phyloP scores from a whole-genome alignment of 2,888 invertebrate species.

The Xestia c-nigrum region DNA sequence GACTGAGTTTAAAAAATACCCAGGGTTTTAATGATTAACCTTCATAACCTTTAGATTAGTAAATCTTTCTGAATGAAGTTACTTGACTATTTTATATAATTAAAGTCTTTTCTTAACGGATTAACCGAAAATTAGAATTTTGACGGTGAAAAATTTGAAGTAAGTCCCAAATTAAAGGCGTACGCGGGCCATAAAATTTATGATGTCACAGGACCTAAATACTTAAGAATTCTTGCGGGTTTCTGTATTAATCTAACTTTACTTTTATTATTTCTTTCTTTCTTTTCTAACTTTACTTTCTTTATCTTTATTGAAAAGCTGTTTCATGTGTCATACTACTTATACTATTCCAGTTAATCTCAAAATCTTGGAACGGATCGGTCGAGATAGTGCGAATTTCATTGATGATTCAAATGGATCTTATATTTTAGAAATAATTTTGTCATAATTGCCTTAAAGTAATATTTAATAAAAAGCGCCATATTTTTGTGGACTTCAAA shows the following conservation, averaged over 20 bases:
- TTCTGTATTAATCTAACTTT: not conserved
- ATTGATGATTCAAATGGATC: not conserved
- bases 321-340: not conserved
- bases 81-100: constrained; percentile 7
- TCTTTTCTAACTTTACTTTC: no score
- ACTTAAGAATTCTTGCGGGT: not conserved
- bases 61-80: not conserved
- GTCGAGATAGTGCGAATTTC: not conserved
- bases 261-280: no score
- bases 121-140: constrained; percentile 1
- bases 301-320: no score
- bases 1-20: not conserved
- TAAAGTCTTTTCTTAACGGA: not conserved
- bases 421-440: not conserved
- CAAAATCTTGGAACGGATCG: not conserved
- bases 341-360: not conserved
- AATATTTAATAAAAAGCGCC: not conserved
- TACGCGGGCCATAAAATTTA: not conserved
- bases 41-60: not conserved
- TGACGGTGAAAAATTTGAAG: constrained; percentile 7
- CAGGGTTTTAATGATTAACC: no score
- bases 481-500: not conserved
- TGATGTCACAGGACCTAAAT: not conserved
- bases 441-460: not conserved
- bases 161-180: constrained; percentile 17